Conservation (phyloP, 2,888 invertebrate genomes). For the Spilarctia lutea region DNA sequence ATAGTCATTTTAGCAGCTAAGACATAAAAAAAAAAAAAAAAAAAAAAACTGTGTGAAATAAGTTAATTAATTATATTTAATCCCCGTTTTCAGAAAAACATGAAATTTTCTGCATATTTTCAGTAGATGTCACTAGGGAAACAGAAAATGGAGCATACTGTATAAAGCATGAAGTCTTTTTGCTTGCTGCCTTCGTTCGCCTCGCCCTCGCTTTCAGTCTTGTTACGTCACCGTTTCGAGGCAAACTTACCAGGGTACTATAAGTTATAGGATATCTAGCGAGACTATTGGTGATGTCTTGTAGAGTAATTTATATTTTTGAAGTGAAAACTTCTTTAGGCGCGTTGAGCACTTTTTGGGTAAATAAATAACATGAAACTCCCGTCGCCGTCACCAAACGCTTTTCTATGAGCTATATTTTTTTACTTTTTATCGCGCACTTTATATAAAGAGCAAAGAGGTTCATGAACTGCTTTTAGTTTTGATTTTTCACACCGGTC, state of each 20-base stretch:
- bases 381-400: too few species aligned
- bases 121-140: constrained; percentile 64
- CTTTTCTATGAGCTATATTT: too few species aligned
- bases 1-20: too few species aligned
- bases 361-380: too few species aligned
- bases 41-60: constrained; percentile 33
- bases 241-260: constrained; percentile 17
- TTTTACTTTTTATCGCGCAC: too few species aligned
- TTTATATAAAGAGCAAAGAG: too few species aligned
- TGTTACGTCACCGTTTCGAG: constrained; percentile 53
- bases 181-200: constrained; percentile 7
- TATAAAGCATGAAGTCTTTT: background rate
- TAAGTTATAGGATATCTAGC: background rate
- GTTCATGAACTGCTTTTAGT: too few species aligned
- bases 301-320: too few species aligned
- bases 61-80: constrained; percentile 49
- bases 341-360: too few species aligned
- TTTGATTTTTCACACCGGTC: too few species aligned
- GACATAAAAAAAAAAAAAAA: constrained; percentile 16
- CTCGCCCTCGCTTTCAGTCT: constrained; percentile 23
- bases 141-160: constrained; percentile 51
- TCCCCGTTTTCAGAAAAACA: constrained; percentile 72
- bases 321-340: too few species aligned
- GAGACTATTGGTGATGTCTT: constrained; percentile 4
- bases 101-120: constrained; percentile 83